Percentiles rank a stretch among this genome's conserved stretches.
Conservation (phyloP, 2,888 invertebrate species). For the Morpho helenor region DNA sequence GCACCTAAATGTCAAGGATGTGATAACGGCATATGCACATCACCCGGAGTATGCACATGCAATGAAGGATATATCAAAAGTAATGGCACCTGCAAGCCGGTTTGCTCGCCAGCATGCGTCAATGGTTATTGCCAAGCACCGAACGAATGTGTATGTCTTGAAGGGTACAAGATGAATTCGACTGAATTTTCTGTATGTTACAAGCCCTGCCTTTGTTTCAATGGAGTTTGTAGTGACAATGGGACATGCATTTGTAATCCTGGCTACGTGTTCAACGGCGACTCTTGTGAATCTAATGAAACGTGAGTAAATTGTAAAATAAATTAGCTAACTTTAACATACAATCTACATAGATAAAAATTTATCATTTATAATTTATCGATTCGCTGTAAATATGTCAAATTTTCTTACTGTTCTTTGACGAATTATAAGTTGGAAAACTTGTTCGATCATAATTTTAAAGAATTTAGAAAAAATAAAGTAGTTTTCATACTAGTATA, state of each 20-base stretch:
- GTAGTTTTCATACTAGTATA: too few species aligned
- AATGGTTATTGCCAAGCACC: conserved; percentile 46
- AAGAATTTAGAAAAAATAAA: too few species aligned
- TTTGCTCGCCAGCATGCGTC: conserved; percentile 45
- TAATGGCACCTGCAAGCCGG: conserved; percentile 40
- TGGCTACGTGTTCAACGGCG: conserved; percentile 26
- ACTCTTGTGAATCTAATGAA: conserved; percentile 24
- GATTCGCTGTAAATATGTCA: too few species aligned
- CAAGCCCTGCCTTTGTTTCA: conserved; percentile 42
- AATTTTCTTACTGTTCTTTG: too few species aligned
- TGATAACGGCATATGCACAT: conserved; percentile 37
- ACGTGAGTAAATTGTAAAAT: conserved; percentile 14
- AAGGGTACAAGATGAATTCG: conserved; percentile 37
- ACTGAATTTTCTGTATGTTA: conserved; percentile 33
- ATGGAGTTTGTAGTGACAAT: conserved; percentile 39
- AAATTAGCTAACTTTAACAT: too few species aligned
- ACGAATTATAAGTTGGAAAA: too few species aligned
- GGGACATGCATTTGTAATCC: conserved; percentile 41
- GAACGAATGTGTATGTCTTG: conserved; percentile 46
- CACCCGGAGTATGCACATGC: conserved; percentile 36
- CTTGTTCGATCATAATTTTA: too few species aligned
- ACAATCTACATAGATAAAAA: too few species aligned
- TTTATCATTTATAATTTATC: too few species aligned
- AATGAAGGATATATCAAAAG: conserved; percentile 23
- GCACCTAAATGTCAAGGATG: conserved; percentile 33